Conservation (phyloP, 2,888 invertebrate genomes). For the Chrysolina oricalcia region DNA sequence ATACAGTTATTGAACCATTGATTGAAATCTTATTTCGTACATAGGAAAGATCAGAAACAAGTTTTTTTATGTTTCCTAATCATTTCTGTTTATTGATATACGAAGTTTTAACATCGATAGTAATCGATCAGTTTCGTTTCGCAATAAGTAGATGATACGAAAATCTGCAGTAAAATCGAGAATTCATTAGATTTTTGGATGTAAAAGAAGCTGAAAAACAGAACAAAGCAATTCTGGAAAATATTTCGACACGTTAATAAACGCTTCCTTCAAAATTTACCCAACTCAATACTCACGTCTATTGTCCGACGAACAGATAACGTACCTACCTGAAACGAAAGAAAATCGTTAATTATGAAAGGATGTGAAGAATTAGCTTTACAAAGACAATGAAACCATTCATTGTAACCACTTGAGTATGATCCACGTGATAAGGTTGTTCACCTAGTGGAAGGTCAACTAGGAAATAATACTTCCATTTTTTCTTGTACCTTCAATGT, state of each 20-base stretch:
- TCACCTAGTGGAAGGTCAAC: conserved; percentile 31
- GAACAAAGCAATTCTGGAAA: too few species aligned
- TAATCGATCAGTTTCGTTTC: too few species aligned
- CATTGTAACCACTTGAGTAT: conserved; percentile 9
- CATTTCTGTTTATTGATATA: too few species aligned
- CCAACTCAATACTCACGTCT: background rate
- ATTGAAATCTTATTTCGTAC: too few species aligned
- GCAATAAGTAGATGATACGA: too few species aligned
- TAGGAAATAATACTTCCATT: conserved; percentile 31
- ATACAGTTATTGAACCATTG: too few species aligned
- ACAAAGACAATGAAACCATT: conserved; percentile 18
- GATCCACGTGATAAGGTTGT: conserved; percentile 28
- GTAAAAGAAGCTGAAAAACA: too few species aligned
- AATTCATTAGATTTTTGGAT: too few species aligned
- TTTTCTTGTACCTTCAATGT: conserved; percentile 16
- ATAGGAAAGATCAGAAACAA: too few species aligned
- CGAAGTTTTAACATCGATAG: too few species aligned
- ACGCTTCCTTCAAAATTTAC: background rate
- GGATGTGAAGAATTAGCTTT: conserved; percentile 10
- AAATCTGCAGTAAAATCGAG: too few species aligned
- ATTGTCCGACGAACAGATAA: background rate
- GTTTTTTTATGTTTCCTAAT: too few species aligned
- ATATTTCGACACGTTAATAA: background rate
- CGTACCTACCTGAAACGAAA: conserved; percentile 18
- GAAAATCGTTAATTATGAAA: conserved; percentile 4